Percentiles rank a stretch among this genome's conserved stretches.
Conservation (phyloP, 2,888 invertebrate genomes). For the Eristalinus aeneus region DNA sequence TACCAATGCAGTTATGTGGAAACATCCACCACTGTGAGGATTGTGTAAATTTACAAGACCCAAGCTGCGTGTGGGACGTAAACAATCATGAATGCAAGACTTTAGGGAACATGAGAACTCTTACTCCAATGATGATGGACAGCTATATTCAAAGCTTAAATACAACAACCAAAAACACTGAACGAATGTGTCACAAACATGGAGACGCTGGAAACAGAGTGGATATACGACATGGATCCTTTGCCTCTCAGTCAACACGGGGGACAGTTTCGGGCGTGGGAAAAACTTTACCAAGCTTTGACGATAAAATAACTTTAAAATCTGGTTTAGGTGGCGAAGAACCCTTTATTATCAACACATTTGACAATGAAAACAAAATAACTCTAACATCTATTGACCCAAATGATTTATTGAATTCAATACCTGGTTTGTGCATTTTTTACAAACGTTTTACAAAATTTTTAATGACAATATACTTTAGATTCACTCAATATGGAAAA, state of each 20-base stretch:
- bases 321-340: slow-evolving; percentile 19
- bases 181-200: slow-evolving; percentile 76
- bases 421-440: slow-evolving; percentile 25
- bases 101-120: slow-evolving; percentile 73
- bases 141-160: slow-evolving; percentile 77
- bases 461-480: slow-evolving; percentile 41
- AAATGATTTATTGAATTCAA: slow-evolving; percentile 72
- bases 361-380: slow-evolving; percentile 77
- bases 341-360: slow-evolving; percentile 75
- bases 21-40: slow-evolving; percentile 85
- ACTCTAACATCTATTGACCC: slow-evolving; percentile 78
- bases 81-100: slow-evolving; percentile 83
- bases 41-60: slow-evolving; percentile 96
- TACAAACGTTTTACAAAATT: background rate
- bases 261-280: slow-evolving; percentile 72
- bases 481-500: slow-evolving; percentile 74
- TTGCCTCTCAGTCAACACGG: slow-evolving; percentile 67
- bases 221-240: slow-evolving; percentile 55
- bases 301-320: slow-evolving; percentile 36
- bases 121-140: slow-evolving; percentile 74
- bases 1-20: slow-evolving; percentile 92
- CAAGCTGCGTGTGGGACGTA: slow-evolving; percentile 98
- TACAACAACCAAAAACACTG: slow-evolving; percentile 77
- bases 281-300: slow-evolving; percentile 49
- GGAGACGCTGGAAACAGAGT: slow-evolving; percentile 66